Evolutionary conservation across 2,888 invertebrate genomes (phyloP).

Genomic region (Watsonalla cultraria): DNA sequence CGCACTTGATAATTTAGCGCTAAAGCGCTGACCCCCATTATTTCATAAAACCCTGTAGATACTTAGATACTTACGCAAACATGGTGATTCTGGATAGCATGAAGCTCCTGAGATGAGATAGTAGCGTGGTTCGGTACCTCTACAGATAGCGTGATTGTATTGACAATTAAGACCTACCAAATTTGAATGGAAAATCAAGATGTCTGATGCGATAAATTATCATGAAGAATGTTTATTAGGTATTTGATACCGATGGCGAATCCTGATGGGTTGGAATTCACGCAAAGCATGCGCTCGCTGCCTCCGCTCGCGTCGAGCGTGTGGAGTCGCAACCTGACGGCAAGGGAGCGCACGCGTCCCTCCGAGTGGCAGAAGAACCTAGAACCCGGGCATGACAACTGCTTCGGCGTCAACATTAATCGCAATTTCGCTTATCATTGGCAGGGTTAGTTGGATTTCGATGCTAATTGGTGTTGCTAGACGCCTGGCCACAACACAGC

Average conservation of each 20-base stretch:
- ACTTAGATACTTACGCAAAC: too few relatives aligned
- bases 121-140: too few relatives aligned
- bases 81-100: too few relatives aligned
- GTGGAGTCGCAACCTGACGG: conserved; percentile 51
- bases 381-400: conserved; percentile 29
- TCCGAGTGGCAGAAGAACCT: conserved; percentile 61
- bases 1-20: too few relatives aligned
- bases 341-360: conserved; percentile 38
- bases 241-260: conserved; percentile 65
- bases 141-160: too few relatives aligned
- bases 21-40: too few relatives aligned
- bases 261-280: conserved; percentile 61
- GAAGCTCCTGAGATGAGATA: too few relatives aligned
- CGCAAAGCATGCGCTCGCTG: conserved; percentile 35
- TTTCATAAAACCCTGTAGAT: too few relatives aligned
- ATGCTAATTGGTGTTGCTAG: neutral
- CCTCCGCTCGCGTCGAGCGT: conserved; percentile 32
- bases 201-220: conserved; percentile 4
- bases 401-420: conserved; percentile 66
- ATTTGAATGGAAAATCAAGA: neutral
- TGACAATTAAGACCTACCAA: too few relatives aligned
- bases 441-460: conserved; percentile 48
- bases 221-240: conserved; percentile 28
- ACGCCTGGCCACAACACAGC: too few relatives aligned
- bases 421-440: conserved; percentile 72